Evolutionary conservation across 2,888 invertebrate species (phyloP), one percentile per base, ranked within the genome.

Genomic region (Dorcus hopei): DNA sequence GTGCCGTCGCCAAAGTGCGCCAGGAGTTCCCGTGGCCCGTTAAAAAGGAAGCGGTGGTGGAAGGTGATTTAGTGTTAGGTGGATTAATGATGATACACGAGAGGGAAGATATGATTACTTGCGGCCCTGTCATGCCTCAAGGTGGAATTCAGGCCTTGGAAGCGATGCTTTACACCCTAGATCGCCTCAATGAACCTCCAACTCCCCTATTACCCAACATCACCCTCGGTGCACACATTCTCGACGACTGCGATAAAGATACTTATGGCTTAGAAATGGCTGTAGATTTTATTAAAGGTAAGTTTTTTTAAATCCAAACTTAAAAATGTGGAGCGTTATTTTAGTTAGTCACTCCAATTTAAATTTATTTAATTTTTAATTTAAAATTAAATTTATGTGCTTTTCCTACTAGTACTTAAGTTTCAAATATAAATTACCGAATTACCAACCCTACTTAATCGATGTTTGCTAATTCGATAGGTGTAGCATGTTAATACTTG

Each of bases 211-310:
- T 93, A 63, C 91, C 91, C 0, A 91, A 90, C 52, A 87, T 95
- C 54, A 86, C 83, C 3, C 79, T 96, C 9, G 95, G 95, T 45
- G 93, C 93, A 9, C 91, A 95, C 73, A 88, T 96, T 54, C 82
- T 96, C 63, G 96, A 96, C 74, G 96, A 96, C 78, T 96, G 96
- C 77, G 96, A 96, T 81, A 92, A 94, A 79, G 96, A 96, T 76
- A 96, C 95, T 0, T 95, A 95, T 73, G 96, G 96, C 0, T 81
- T 96, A 65, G 95, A 96, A 76, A 95, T 96, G 89, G 94, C 95
- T n/a, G 92, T 96, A 11, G 95, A 96, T 79, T 96, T 96, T 77
- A 96, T 96, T 63, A 93, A 95, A 89, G 95, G 96, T 96, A 80
- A 81, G 86, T 77, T 38, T 26, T 26, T 26, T 19, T 19, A 19